Evolutionary conservation across 2,797 vertebrate genomes (phyloP), one percentile per base, ranked within the genome.

Genomic region (Apogon talboti): DNA sequence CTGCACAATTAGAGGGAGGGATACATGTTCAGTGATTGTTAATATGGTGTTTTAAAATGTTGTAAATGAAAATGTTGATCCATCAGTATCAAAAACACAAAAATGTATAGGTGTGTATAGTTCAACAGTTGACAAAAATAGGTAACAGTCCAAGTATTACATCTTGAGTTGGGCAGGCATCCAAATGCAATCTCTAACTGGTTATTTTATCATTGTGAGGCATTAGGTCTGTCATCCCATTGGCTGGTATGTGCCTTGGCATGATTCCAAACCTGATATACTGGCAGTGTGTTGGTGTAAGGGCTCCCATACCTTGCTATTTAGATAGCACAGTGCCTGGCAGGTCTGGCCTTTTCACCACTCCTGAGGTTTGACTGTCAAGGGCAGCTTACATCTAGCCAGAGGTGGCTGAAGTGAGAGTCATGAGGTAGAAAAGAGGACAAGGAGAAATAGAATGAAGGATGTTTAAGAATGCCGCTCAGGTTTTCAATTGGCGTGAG

Each of bases 391-490:
- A 71, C 75, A 63, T 85, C 14, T 40, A 62, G 72, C 58, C 73
- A 62, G 74, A 72, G 60, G 74, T 72, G 55, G 70, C 49, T 60
- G 37, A 64, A 74, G 59, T 18, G 48, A 76, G 66, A 82, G 73
- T 76, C 74, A 45, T 12, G 37, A 40, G 14, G 54, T 59, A 68
- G 54, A 64, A 80, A 77, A 66, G 74, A 69, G 63, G 54, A 76
- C 6, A 59, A 62, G 42, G 54, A 59, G 50, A 49, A 63, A 63
- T 4, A 0, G 57, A 70, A 63, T 11, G 64, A 71, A 83, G 76
- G 78, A 68, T 84, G 77, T 83, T 92, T 90, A 80, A 80, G 83
- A 88, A 93, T 92, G 91, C 90, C 71, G 73, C 85, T 92, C 92
- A 91, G 91, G 92, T 91, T 92, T 90, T 89, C 87, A 83, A 74